Evolutionary conservation across 2,113 vertebrate species (phyloP).

Genomic region (Cyrtonyx montezumae): DNA sequence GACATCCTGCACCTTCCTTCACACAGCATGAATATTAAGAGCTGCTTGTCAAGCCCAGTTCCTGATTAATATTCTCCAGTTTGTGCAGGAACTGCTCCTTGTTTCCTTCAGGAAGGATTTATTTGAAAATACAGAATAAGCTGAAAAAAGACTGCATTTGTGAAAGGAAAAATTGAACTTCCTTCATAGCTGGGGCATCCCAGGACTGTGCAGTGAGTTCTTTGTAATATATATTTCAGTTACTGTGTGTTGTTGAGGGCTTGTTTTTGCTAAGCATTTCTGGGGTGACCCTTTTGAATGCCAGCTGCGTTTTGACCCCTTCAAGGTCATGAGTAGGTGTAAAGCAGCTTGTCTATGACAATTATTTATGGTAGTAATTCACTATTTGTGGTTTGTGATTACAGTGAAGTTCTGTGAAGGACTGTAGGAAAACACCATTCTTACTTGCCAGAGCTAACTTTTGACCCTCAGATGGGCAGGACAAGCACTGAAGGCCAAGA

Average conservation of each 20-base stretch:
- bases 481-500: not conserved
- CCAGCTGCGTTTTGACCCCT: not conserved
- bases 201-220: not conserved
- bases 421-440: not conserved
- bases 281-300: not conserved
- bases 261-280: not conserved
- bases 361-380: not conserved
- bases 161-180: not conserved
- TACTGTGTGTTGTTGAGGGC: not conserved
- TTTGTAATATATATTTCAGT: not conserved
- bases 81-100: not conserved
- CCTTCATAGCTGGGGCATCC: not conserved
- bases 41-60: slow-evolving; percentile 4
- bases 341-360: not conserved
- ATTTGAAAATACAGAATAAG: not conserved
- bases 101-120: not conserved
- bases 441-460: not conserved
- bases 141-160: not conserved
- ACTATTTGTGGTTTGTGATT: not conserved
- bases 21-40: slow-evolving; percentile 19
- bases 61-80: not conserved
- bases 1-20: not conserved
- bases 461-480: not conserved
- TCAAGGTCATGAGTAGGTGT: not conserved
- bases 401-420: not conserved